phyloP scores from a whole-genome alignment of 1,140 invertebrate genomes.

The Oreohelix idahoensis region DNA sequence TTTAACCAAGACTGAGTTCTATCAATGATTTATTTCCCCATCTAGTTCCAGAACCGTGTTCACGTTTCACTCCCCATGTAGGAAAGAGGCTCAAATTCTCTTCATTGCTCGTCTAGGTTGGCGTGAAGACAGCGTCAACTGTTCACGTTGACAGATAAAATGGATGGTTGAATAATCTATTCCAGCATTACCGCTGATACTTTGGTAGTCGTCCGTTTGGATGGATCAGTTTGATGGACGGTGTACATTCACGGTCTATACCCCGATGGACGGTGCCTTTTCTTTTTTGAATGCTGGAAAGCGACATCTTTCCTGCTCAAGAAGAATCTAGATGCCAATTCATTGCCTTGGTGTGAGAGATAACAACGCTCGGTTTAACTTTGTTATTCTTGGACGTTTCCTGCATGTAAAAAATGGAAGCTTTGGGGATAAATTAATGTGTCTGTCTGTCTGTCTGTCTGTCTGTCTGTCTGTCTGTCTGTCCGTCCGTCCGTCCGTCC shows the following conservation, averaged over 20 bases:
- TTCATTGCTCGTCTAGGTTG: neutral
- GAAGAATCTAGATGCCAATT: neutral
- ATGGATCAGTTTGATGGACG: neutral
- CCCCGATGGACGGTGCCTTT: neutral
- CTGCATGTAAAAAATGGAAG: neutral
- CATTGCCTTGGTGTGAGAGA: neutral
- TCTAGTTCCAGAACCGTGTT: neutral
- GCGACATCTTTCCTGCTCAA: neutral
- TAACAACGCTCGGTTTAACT: neutral
- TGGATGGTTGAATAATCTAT: neutral
- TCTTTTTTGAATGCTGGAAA: neutral
- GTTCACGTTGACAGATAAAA: neutral
- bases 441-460: too few species aligned
- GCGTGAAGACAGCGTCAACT: neutral
- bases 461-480: too few species aligned
- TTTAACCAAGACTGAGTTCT: neutral
- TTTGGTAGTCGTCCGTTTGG: neutral
- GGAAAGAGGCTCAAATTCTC: neutral
- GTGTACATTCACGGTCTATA: too few species aligned
- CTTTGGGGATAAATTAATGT: neutral
- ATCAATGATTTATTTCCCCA: neutral
- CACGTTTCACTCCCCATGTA: neutral
- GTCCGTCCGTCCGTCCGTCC: too few species aligned
- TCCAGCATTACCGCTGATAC: neutral
- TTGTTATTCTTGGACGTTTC: neutral